These are phyloP conservation scores for Antitype chi DNA, from an alignment of 2,888 invertebrate genomes.

Conservation along the genomic window DNA sequence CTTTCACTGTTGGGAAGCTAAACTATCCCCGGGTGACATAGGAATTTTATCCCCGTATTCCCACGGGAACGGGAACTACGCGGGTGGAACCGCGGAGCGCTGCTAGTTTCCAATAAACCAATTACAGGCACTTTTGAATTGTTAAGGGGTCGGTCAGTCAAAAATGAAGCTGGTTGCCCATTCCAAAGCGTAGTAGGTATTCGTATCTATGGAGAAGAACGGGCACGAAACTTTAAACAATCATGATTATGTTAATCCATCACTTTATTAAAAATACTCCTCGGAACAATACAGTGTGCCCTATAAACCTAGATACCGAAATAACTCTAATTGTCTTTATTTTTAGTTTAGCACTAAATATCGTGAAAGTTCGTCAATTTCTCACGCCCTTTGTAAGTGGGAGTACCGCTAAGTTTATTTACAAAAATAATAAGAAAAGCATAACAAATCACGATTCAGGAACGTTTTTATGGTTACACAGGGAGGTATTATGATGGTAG, in stretches of 20 bases:
- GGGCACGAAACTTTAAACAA: background rate
- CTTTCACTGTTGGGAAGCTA: no score
- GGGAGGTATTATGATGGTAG: constrained; percentile 38
- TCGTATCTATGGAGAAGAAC: no score
- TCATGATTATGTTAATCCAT: background rate
- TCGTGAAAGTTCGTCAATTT: constrained; percentile 40
- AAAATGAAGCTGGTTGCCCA: no score
- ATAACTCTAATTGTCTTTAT: background rate
- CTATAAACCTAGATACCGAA: constrained; percentile 6
- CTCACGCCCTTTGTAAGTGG: constrained; percentile 47
- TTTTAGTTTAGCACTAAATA: constrained; percentile 5
- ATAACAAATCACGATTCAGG: constrained; percentile 59
- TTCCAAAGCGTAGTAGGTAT: no score
- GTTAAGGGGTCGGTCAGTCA: no score
- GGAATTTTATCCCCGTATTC: no score
- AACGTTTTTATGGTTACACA: constrained; percentile 55
- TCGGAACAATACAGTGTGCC: background rate
- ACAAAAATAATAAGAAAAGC: constrained; percentile 56
- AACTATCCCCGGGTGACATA: no score
- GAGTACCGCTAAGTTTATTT: constrained; percentile 37
- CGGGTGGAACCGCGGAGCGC: no score
- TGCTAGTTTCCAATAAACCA: no score
- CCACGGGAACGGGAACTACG: no score
- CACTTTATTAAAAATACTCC: background rate
- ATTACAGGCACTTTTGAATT: no score